Conservation (phyloP, 2,888 invertebrate genomes). For the Amblyteles armatorius region DNA sequence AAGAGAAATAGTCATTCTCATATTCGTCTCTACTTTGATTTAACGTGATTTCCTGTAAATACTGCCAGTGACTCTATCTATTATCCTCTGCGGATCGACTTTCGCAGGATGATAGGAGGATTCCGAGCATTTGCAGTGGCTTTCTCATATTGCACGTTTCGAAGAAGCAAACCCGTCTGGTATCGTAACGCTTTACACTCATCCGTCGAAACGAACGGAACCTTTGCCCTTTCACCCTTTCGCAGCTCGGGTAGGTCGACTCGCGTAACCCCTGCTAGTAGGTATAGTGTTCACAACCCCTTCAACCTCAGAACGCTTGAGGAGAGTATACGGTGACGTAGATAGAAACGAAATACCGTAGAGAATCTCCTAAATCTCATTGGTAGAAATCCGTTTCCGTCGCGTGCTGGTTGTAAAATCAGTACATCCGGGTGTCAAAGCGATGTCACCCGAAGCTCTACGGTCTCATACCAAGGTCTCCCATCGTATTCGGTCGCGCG, state of each 20-base stretch:
- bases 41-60: too few relatives aligned
- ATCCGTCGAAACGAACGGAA: conserved; percentile 43
- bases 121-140: conserved; percentile 67
- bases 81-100: too few relatives aligned
- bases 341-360: conserved; percentile 31
- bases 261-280: conserved; percentile 56
- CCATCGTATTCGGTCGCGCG: conserved; percentile 69
- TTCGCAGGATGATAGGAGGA: conserved; percentile 70
- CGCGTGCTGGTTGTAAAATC: conserved; percentile 84
- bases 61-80: too few relatives aligned
- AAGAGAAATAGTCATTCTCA: too few relatives aligned
- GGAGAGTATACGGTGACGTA: background rate
- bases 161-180: conserved; percentile 51
- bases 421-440: conserved; percentile 84
- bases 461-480: conserved; percentile 6
- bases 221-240: conserved; percentile 41
- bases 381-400: conserved; percentile 83
- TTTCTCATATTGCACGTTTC: conserved; percentile 30
- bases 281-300: conserved; percentile 35
- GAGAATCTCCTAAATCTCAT: conserved; percentile 80
- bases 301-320: conserved; percentile 36
- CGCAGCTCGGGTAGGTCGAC: conserved; percentile 49
- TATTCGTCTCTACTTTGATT: too few relatives aligned
- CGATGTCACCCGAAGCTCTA: conserved; percentile 79
- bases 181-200: conserved; percentile 43